Conservation (phyloP, 1,140 invertebrate genomes). For the Zaprionus ornatus region DNA sequence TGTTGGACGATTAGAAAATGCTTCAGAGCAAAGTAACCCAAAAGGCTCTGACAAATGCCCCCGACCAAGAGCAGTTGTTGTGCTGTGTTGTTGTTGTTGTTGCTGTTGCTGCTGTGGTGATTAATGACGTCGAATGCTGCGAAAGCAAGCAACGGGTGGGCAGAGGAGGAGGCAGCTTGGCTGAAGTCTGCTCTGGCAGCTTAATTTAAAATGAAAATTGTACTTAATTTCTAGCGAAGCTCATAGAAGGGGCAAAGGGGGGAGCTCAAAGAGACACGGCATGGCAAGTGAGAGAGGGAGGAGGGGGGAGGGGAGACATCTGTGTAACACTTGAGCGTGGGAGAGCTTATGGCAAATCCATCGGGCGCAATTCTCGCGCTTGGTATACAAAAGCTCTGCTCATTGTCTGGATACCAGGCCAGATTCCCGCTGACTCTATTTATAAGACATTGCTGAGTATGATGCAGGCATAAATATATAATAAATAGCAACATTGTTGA, state of each 20-base stretch:
- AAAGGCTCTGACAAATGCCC: slow-evolving; percentile 76
- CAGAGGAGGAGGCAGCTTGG: not conserved
- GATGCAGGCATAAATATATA: slow-evolving; percentile 23
- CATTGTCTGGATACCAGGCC: slow-evolving; percentile 25
- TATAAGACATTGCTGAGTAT: slow-evolving; percentile 23
- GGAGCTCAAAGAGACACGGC: not conserved
- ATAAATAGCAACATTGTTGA: slow-evolving; percentile 5
- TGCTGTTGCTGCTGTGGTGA: slow-evolving; percentile 68
- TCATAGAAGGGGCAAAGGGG: not conserved
- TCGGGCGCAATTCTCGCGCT: slow-evolving; percentile 7
- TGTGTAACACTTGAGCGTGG: slow-evolving; percentile 16
- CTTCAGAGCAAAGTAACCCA: slow-evolving; percentile 64
- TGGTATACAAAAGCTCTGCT: slow-evolving; percentile 9
- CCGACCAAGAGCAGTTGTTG: slow-evolving; percentile 43
- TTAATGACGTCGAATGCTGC: slow-evolving; percentile 76
- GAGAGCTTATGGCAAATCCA: slow-evolving; percentile 47
- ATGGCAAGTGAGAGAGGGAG: not conserved
- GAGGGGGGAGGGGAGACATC: slow-evolving; percentile 10
- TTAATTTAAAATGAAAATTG: slow-evolving; percentile 82
- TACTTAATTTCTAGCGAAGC: slow-evolving; percentile 73
- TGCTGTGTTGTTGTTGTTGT: slow-evolving; percentile 45
- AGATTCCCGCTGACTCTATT: slow-evolving; percentile 27
- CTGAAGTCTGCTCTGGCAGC: slow-evolving; percentile 55
- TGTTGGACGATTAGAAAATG: slow-evolving; percentile 73
- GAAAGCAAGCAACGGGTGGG: slow-evolving; percentile 25